Percentiles rank a stretch among this genome's conserved stretches.
Conservation (phyloP, 2,113 vertebrate genomes). For the Hystrix brachyura region DNA sequence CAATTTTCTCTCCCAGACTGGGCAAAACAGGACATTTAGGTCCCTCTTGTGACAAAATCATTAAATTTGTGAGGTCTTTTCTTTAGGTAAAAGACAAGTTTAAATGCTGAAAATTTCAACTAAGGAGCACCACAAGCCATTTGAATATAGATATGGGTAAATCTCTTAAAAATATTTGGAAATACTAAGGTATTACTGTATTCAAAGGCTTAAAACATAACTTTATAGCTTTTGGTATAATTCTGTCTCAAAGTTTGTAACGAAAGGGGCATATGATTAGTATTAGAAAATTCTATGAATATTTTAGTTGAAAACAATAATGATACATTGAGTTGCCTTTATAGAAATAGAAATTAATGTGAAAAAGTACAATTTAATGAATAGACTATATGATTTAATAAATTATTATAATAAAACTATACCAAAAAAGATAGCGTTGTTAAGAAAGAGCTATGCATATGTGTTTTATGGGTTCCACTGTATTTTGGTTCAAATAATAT, state of each 20-base stretch:
- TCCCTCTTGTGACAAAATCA: slow-evolving; percentile 33
- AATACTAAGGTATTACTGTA: neutral
- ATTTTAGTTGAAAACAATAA: slow-evolving; percentile 39
- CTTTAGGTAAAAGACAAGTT: neutral
- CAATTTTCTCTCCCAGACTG: slow-evolving; percentile 1
- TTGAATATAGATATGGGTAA: neutral
- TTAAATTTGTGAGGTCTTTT: slow-evolving; percentile 20
- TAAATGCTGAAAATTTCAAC: slow-evolving; percentile 16
- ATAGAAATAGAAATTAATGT: slow-evolving; percentile 30
- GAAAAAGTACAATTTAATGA: neutral
- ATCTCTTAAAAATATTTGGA: slow-evolving; percentile 23
- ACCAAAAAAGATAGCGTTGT: neutral
- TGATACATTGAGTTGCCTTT: slow-evolving; percentile 23
- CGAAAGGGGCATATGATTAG: neutral
- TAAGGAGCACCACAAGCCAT: neutral
- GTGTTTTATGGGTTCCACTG: neutral
- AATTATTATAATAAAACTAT: slow-evolving; percentile 17
- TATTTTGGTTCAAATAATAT: slow-evolving; percentile 13
- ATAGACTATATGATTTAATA: neutral
- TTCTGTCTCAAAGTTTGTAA: neutral
- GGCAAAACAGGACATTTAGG: neutral
- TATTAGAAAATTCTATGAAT: neutral
- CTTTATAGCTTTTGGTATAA: slow-evolving; percentile 40
- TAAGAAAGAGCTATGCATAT: neutral
- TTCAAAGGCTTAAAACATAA: slow-evolving; percentile 11